Evolutionary conservation across 2,888 invertebrate species (phyloP).

Genomic region (Atrina japonica): DNA sequence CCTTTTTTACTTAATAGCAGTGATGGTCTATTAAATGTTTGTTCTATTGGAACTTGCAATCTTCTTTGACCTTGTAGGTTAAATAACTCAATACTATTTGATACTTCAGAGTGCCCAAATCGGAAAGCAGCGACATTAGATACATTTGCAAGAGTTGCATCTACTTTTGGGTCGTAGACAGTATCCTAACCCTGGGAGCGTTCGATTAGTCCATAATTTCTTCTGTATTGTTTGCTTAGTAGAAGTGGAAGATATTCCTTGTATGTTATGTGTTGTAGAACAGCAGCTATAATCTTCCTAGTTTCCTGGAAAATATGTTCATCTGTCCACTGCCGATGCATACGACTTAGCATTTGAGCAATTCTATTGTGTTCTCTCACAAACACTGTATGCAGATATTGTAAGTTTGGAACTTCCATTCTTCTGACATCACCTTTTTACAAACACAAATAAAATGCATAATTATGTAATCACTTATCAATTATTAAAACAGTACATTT

Average conservation of each 20-base stretch:
- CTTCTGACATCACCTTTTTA: constrained; percentile 88
- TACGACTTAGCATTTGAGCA: constrained; percentile 83
- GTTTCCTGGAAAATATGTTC: constrained; percentile 82
- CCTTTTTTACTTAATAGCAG: constrained; percentile 49
- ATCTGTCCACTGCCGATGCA: constrained; percentile 91
- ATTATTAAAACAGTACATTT: too few species aligned
- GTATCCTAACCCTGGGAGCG: constrained; percentile 88
- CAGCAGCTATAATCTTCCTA: constrained; percentile 88
- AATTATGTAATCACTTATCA: too few species aligned
- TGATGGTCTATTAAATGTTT: constrained; percentile 54
- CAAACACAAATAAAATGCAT: too few species aligned
- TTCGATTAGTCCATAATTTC: constrained; percentile 92
- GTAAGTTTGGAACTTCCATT: constrained; percentile 93
- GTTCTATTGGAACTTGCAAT: constrained; percentile 32
- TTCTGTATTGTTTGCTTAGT: constrained; percentile 93
- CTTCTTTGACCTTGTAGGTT: not conserved
- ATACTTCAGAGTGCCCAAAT: constrained; percentile 67
- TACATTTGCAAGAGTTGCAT: constrained; percentile 67
- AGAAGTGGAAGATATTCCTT: constrained; percentile 87
- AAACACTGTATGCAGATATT: constrained; percentile 91
- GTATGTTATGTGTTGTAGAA: constrained; percentile 83
- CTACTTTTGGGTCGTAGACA: constrained; percentile 57
- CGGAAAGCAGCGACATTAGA: constrained; percentile 76
- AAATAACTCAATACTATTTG: constrained; percentile 9
- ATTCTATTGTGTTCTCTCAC: constrained; percentile 92